Conservation (phyloP, 2,797 vertebrate genomes). For the Tachyglossus aculeatus region DNA sequence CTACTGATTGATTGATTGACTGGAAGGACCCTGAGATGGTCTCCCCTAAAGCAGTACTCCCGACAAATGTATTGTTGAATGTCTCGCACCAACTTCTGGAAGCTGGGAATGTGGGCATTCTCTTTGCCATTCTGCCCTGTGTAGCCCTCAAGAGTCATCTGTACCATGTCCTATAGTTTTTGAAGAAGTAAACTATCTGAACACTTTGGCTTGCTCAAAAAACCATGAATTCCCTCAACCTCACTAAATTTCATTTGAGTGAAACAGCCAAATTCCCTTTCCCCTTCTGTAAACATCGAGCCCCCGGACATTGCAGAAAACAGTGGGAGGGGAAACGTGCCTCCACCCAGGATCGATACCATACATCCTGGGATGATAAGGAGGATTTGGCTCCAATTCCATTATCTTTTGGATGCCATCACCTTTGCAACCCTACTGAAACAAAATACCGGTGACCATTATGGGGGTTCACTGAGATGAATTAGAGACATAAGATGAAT, state of each 20-base stretch:
- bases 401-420: constrained; percentile 4
- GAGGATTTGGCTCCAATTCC: neutral
- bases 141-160: neutral
- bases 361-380: neutral
- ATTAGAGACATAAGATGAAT: neutral
- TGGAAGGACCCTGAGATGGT: too few species aligned
- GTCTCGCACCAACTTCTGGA: too few species aligned
- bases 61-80: too few species aligned
- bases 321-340: neutral
- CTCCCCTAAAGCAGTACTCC: too few species aligned
- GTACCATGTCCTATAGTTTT: neutral
- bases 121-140: too few species aligned
- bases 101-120: too few species aligned
- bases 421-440: constrained; percentile 5
- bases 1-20: too few species aligned
- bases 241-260: neutral
- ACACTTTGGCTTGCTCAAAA: neutral
- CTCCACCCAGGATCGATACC: neutral
- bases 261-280: neutral
- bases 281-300: neutral
- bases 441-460: constrained; percentile 3
- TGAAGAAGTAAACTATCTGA: constrained; percentile 7
- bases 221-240: neutral
- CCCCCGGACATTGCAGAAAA: neutral
- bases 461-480: neutral